These are phyloP conservation scores for Pseudorasbora parva DNA, from an alignment of 2,113 vertebrate genomes.

Conservation along the genomic window DNA sequence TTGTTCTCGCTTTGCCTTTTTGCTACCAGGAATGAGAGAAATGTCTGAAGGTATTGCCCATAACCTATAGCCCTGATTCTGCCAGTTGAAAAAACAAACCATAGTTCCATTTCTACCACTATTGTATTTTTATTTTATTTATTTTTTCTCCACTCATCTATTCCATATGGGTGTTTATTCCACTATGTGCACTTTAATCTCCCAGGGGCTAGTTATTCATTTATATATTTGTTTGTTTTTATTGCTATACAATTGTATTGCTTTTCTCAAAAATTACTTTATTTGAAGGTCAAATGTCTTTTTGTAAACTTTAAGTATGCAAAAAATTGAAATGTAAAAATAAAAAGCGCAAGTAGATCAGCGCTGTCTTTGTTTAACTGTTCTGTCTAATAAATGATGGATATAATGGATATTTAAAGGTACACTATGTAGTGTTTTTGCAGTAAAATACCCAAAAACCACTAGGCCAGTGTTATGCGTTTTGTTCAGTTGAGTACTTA, in stretches of 20 bases:
- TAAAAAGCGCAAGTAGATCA: too few relatives aligned
- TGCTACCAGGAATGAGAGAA: slow-evolving; percentile 29
- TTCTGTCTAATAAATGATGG: too few relatives aligned
- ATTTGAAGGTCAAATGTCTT: neutral
- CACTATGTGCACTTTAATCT: neutral
- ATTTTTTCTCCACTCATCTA: neutral
- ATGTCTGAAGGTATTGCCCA: slow-evolving; percentile 31
- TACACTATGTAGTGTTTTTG: too few relatives aligned
- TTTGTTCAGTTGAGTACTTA: too few relatives aligned
- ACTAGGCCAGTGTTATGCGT: too few relatives aligned
- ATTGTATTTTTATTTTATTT: neutral
- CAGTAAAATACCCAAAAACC: too few relatives aligned
- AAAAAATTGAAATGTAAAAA: too few relatives aligned
- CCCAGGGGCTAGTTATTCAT: neutral
- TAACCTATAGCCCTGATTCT: neutral
- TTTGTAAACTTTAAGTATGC: neutral
- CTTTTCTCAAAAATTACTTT: neutral
- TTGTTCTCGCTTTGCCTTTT: slow-evolving; percentile 28
- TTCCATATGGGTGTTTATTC: neutral
- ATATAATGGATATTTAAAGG: too few relatives aligned
- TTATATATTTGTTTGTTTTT: neutral
- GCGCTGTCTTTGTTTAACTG: too few relatives aligned
- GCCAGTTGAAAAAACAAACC: slow-evolving; percentile 1
- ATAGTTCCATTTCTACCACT: slow-evolving; percentile 13
- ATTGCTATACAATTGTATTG: neutral